phyloP scores from a whole-genome alignment of 2,113 vertebrate genomes.

The Trichomycterus rosablanca region DNA sequence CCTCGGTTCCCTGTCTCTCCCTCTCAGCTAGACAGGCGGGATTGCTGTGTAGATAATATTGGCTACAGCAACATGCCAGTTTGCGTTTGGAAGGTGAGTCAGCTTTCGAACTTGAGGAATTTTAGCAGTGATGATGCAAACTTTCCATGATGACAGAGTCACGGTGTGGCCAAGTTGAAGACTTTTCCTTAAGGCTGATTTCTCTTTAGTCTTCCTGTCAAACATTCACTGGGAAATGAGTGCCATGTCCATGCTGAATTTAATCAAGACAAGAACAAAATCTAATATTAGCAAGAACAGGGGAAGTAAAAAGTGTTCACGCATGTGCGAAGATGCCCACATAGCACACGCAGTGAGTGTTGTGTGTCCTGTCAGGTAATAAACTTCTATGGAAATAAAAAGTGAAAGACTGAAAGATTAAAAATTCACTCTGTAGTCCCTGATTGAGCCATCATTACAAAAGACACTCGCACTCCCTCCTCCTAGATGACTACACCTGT shows the following conservation, averaged over 20 bases:
- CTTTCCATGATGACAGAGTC: slow-evolving; percentile 54
- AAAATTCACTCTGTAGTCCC: no score
- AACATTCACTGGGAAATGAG: no score
- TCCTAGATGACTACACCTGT: slow-evolving; percentile 6
- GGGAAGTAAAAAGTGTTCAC: neutral
- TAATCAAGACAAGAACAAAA: no score
- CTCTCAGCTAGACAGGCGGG: slow-evolving; percentile 31
- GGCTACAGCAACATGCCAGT: slow-evolving; percentile 42
- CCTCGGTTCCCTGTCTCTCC: slow-evolving; percentile 35
- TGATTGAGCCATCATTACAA: slow-evolving; percentile 59
- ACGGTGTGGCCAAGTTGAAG: slow-evolving; percentile 49
- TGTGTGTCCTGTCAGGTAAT: neutral
- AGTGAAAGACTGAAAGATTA: neutral
- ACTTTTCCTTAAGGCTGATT: no score
- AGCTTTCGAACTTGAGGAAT: slow-evolving; percentile 52
- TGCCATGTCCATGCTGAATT: no score
- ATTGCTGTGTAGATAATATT: slow-evolving; percentile 49
- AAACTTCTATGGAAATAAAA: neutral
- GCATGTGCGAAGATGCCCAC: no score
- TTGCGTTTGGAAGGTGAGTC: slow-evolving; percentile 57
- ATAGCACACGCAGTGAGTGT: no score
- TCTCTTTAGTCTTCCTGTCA: no score
- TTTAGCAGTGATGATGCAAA: slow-evolving; percentile 45
- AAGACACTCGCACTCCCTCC: slow-evolving; percentile 7
- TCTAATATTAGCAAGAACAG: neutral